These are phyloP conservation scores for Epistrophe eligans DNA, from an alignment of 2,888 invertebrate species.

Conservation along the genomic window DNA sequence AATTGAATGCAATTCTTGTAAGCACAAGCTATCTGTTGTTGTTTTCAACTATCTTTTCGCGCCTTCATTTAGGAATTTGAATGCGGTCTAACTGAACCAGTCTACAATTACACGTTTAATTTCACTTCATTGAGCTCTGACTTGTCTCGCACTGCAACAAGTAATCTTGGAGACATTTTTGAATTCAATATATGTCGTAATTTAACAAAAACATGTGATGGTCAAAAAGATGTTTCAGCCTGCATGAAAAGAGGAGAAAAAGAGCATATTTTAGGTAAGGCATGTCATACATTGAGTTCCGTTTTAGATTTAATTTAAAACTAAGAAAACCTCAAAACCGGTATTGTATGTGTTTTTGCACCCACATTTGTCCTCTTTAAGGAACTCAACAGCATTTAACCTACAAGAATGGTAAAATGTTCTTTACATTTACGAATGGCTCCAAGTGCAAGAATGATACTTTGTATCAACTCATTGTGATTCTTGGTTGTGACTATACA, in stretches of 20 bases:
- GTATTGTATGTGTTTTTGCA: not conserved
- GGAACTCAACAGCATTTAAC: slow-evolving; percentile 81
- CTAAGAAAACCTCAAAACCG: not conserved
- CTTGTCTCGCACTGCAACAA: slow-evolving; percentile 79
- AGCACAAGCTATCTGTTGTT: too few relatives aligned
- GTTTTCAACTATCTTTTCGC: too few relatives aligned
- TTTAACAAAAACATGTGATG: slow-evolving; percentile 80
- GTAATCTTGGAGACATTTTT: slow-evolving; percentile 79
- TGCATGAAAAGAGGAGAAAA: slow-evolving; percentile 80
- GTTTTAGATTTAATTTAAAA: slow-evolving; percentile 22
- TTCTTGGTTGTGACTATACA: slow-evolving; percentile 82
- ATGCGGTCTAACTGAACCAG: slow-evolving; percentile 81
- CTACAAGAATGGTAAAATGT: slow-evolving; percentile 81
- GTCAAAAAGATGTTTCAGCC: slow-evolving; percentile 80
- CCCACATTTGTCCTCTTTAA: slow-evolving; percentile 55
- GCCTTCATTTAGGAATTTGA: slow-evolving; percentile 77
- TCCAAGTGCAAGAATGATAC: slow-evolving; percentile 79
- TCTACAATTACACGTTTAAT: slow-evolving; percentile 82
- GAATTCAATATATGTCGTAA: slow-evolving; percentile 83
- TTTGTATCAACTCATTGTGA: slow-evolving; percentile 79
- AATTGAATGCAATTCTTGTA: too few relatives aligned
- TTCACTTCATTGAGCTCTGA: slow-evolving; percentile 81
- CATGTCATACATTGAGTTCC: slow-evolving; percentile 29
- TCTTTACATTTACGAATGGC: slow-evolving; percentile 81
- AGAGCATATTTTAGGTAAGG: slow-evolving; percentile 81